phyloP scores from a whole-genome alignment of 2,113 vertebrate genomes.

The Hippocampus barbouri region DNA sequence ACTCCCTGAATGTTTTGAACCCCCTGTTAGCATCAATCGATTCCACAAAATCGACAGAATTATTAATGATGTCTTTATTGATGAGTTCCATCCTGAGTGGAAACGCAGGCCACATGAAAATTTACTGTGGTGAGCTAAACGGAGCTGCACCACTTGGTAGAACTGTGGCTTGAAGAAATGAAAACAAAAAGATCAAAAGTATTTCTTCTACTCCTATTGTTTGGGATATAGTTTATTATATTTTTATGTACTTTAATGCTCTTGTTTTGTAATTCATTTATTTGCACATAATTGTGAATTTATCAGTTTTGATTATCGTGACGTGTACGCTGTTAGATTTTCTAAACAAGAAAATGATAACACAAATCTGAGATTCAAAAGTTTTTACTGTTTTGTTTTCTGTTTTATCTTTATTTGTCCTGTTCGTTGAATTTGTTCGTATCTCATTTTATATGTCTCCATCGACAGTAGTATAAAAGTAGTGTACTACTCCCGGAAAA shows the following conservation, averaged over 20 bases:
- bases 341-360: conserved; percentile 33
- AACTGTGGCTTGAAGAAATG: not conserved
- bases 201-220: too few species aligned
- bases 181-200: too few species aligned
- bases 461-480: conserved; percentile 6
- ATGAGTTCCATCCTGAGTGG: not conserved
- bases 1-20: not conserved
- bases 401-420: conserved; percentile 26
- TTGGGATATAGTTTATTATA: not conserved
- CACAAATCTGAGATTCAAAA: conserved; percentile 24
- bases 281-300: conserved; percentile 48
- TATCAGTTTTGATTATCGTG: conserved; percentile 10
- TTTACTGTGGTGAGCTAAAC: not conserved
- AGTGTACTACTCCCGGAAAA: conserved; percentile 5
- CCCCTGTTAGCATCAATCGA: not conserved
- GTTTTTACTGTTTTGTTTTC: conserved; percentile 24
- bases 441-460: conserved; percentile 26
- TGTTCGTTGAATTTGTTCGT: conserved; percentile 33
- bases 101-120: not conserved
- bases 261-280: not conserved
- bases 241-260: not conserved
- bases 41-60: too few species aligned
- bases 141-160: not conserved
- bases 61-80: not conserved
- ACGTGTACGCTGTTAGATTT: conserved; percentile 15